Percentiles rank a stretch among this genome's conserved stretches.
phyloP scores from a whole-genome alignment of 2,888 invertebrate genomes.

The Agyllia agylla region DNA sequence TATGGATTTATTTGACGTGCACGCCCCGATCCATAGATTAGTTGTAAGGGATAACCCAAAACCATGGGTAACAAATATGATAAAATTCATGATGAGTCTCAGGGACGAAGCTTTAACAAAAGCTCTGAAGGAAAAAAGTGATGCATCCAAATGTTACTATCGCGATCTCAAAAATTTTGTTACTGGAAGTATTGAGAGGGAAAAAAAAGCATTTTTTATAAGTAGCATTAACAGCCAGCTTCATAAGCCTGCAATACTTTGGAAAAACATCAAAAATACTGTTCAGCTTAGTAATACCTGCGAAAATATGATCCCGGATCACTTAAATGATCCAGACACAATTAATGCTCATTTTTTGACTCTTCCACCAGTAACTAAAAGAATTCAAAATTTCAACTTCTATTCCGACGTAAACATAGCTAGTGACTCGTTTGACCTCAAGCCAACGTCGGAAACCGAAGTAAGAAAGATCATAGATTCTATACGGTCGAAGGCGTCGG shows the following conservation, averaged over 20 bases:
- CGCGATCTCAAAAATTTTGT: neutral
- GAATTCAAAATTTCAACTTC: neutral
- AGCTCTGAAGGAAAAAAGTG: neutral
- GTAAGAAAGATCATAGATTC: neutral
- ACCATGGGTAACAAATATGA: neutral
- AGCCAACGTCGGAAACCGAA: neutral
- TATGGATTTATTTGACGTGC: neutral
- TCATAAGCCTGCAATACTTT: neutral
- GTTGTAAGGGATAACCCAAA: neutral
- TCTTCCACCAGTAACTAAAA: neutral
- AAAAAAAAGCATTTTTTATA: neutral
- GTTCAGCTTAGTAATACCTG: neutral
- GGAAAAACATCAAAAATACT: neutral
- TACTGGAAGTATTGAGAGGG: neutral
- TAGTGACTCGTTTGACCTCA: neutral
- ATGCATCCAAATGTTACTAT: neutral
- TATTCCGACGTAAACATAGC: neutral
- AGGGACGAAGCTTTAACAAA: neutral
- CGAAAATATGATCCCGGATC: neutral
- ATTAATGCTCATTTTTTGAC: constrained; percentile 5
- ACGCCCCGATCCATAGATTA: neutral
- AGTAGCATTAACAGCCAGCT: neutral
- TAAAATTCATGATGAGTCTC: constrained; percentile 2
- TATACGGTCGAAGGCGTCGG: neutral
- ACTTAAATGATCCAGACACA: constrained; percentile 15